These are phyloP conservation scores for Oryctes rhinoceros DNA, from an alignment of 1,140 invertebrate genomes.

Conservation along the genomic window DNA sequence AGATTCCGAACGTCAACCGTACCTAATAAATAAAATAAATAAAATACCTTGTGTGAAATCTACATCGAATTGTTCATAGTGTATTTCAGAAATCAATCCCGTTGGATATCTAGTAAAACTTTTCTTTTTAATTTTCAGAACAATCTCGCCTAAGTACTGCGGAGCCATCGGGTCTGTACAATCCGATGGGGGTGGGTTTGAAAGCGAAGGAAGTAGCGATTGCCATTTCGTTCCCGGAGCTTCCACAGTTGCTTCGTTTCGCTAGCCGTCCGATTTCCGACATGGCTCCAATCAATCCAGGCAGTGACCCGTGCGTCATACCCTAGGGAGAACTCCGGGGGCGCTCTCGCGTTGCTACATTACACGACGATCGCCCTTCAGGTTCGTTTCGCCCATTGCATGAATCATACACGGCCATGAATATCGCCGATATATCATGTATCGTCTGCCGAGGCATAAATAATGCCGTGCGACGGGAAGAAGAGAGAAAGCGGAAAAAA, in stretches of 20 bases:
- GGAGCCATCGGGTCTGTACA: background rate
- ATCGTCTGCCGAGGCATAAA: slow-evolving; percentile 26
- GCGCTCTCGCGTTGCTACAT: slow-evolving; percentile 1
- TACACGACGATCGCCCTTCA: slow-evolving; percentile 34
- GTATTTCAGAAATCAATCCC: too few species aligned
- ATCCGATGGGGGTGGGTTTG: background rate
- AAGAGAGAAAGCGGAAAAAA: slow-evolving; percentile 5
- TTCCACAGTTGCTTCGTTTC: slow-evolving; percentile 20
- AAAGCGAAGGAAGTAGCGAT: slow-evolving; percentile 13
- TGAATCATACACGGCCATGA: slow-evolving; percentile 40
- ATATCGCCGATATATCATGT: slow-evolving; percentile 37
- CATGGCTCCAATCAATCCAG: slow-evolving; percentile 45
- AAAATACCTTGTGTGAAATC: too few species aligned
- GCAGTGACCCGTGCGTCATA: slow-evolving; percentile 44
- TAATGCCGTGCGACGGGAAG: background rate
- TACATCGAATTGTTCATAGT: too few species aligned
- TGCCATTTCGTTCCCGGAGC: slow-evolving; percentile 32
- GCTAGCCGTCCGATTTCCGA: slow-evolving; percentile 43
- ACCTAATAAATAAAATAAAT: too few species aligned
- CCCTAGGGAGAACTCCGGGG: slow-evolving; percentile 40
- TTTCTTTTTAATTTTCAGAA: slow-evolving; percentile 16
- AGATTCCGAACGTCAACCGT: too few species aligned
- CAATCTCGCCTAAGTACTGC: background rate
- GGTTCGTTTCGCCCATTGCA: slow-evolving; percentile 32
- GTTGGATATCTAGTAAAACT: too few species aligned